Evolutionary conservation across 2,888 invertebrate genomes (phyloP).

Genomic region (Synanthedon myopaeformis): DNA sequence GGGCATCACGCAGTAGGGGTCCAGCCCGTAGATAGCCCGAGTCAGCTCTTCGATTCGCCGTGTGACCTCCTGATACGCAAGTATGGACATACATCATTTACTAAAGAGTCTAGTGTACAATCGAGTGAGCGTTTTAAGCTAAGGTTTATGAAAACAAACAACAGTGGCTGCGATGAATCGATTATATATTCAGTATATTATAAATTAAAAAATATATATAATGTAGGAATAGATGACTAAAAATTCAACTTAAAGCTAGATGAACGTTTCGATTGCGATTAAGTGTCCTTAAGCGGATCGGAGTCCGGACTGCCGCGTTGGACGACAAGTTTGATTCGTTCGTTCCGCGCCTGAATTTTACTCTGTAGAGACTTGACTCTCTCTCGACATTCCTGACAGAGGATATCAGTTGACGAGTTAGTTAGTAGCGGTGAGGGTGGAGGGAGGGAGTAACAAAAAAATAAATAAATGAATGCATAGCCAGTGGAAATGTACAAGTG

Average conservation of each 20-base stretch:
- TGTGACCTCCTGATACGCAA: conserved; percentile 77
- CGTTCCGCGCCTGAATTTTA: conserved; percentile 88
- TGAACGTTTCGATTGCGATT: conserved; percentile 30
- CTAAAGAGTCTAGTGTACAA: conserved; percentile 43
- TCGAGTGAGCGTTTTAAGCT: conserved; percentile 21
- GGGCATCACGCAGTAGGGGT: conserved; percentile 77
- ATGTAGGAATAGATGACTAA: conserved; percentile 46
- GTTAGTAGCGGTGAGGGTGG: conserved; percentile 43
- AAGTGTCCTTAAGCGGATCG: conserved; percentile 78
- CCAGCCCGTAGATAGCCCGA: conserved; percentile 79
- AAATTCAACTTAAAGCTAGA: conserved; percentile 41
- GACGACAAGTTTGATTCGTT: conserved; percentile 88
- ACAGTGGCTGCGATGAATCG: conserved; percentile 50
- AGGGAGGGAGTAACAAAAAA: conserved; percentile 54
- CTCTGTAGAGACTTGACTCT: conserved; percentile 87
- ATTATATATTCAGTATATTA: conserved; percentile 50
- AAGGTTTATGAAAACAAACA: conserved; percentile 48
- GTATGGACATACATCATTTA: conserved; percentile 67
- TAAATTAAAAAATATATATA: conserved; percentile 34
- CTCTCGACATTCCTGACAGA: conserved; percentile 84
- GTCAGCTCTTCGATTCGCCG: conserved; percentile 80
- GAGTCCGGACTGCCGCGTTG: conserved; percentile 89
- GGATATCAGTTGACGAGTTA: conserved; percentile 55
- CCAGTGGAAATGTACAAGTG: conserved; percentile 41
- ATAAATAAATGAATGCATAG: conserved; percentile 42